These are phyloP conservation scores for Mylabris sibirica DNA, from an alignment of 2,888 invertebrate species.

Conservation along the genomic window DNA sequence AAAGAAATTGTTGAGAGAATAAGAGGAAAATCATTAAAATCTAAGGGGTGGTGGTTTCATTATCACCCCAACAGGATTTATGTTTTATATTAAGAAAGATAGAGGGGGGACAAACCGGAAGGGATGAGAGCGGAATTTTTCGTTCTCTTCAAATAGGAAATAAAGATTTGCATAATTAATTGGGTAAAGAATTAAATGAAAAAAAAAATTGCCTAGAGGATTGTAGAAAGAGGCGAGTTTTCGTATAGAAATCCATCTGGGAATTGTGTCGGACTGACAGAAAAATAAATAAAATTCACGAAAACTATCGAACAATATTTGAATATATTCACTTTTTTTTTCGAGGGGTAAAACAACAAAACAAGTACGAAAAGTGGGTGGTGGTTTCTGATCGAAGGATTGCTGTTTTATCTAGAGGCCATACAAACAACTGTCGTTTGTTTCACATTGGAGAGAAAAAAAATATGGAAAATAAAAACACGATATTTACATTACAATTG, in stretches of 20 bases:
- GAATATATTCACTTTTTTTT: not conserved
- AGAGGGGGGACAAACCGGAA: not conserved
- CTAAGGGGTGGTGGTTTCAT: not conserved
- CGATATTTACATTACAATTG: slow-evolving; percentile 6
- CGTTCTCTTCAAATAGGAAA: not conserved
- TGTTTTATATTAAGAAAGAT: not conserved
- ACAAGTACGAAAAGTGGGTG: not conserved
- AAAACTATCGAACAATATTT: slow-evolving; percentile 2
- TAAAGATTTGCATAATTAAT: slow-evolving; percentile 2
- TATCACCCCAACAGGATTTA: slow-evolving; percentile 1
- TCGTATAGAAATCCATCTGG: not conserved
- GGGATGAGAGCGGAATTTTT: not conserved
- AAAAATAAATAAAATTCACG: not conserved
- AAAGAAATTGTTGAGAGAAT: not conserved
- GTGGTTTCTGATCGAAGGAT: not conserved
- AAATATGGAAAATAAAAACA: not conserved
- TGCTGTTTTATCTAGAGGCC: not conserved
- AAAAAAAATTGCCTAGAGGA: not conserved
- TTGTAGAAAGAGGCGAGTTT: not conserved
- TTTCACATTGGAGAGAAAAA: not conserved
- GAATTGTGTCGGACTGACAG: not conserved
- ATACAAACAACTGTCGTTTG: slow-evolving; percentile 2
- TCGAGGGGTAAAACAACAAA: not conserved
- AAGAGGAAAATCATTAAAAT: not conserved
- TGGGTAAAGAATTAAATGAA: not conserved